Percentiles rank a stretch among this genome's conserved stretches.
Evolutionary conservation across 2,797 vertebrate genomes (phyloP).

Genomic region (Salarias fasciatus): DNA sequence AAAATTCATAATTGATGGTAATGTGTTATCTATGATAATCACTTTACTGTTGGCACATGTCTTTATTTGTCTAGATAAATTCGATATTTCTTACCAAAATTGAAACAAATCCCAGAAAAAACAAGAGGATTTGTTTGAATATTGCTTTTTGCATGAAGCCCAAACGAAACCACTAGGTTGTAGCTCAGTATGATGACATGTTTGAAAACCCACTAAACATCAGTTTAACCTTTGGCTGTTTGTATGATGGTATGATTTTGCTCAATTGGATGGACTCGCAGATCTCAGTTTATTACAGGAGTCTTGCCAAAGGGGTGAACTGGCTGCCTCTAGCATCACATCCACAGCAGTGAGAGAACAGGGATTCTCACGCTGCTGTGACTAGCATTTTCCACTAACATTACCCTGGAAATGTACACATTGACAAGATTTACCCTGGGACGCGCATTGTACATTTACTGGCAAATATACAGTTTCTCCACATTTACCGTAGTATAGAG

Average conservation of each 20-base stretch:
- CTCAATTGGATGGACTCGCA: slow-evolving; percentile 11
- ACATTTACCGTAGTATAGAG: slow-evolving; percentile 38
- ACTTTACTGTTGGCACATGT: no score
- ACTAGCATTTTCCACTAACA: slow-evolving; percentile 48
- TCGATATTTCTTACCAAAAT: no score
- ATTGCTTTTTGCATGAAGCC: no score
- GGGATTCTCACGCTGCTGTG: slow-evolving; percentile 35
- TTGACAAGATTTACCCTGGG: slow-evolving; percentile 48
- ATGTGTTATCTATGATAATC: no score
- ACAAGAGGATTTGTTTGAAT: no score
- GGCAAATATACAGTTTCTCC: slow-evolving; percentile 42
- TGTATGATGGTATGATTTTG: slow-evolving; percentile 13
- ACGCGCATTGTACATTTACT: slow-evolving; percentile 39
- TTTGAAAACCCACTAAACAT: slow-evolving; percentile 19
- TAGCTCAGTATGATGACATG: slow-evolving; percentile 16
- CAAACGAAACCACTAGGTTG: slow-evolving; percentile 10
- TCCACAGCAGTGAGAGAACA: slow-evolving; percentile 27
- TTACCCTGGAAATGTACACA: slow-evolving; percentile 58
- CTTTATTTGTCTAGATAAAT: no score
- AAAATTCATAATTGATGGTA: no score
- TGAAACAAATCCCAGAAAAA: no score
- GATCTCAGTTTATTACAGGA: slow-evolving; percentile 29
- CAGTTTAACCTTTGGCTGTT: slow-evolving; percentile 13
- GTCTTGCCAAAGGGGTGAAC: slow-evolving; percentile 42
- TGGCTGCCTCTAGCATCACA: slow-evolving; percentile 33